These are phyloP conservation scores for Microchrysa polita DNA, from an alignment of 2,888 invertebrate genomes.

Conservation along the genomic window DNA sequence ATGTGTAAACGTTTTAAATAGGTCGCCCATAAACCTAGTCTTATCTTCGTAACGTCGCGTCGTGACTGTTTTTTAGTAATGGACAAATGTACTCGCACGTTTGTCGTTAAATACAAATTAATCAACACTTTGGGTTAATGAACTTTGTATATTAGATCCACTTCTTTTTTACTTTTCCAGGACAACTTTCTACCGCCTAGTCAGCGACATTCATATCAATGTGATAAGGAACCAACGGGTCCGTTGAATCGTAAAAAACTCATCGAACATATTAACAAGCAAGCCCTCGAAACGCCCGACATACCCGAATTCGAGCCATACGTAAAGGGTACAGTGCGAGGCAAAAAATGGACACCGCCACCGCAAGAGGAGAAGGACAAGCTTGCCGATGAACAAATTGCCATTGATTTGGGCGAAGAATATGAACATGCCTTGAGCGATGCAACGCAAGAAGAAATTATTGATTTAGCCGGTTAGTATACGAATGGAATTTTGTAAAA, in stretches of 20 bases:
- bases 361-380: slow-evolving; percentile 76
- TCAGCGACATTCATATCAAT: slow-evolving; percentile 95
- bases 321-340: slow-evolving; percentile 88
- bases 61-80: no score
- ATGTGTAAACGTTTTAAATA: no score
- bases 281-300: slow-evolving; percentile 98
- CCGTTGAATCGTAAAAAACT: slow-evolving; percentile 94
- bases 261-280: slow-evolving; percentile 96
- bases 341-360: slow-evolving; percentile 91
- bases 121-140: no score
- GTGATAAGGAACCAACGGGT: slow-evolving; percentile 94
- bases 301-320: slow-evolving; percentile 95
- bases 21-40: no score
- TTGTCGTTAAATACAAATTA: no score
- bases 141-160: no score
- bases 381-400: slow-evolving; percentile 90
- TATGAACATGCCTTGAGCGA: slow-evolving; percentile 88
- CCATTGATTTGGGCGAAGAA: slow-evolving; percentile 93
- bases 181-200: slow-evolving; percentile 96
- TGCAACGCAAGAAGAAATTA: slow-evolving; percentile 96
- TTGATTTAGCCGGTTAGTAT: slow-evolving; percentile 89
- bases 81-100: no score
- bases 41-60: no score
- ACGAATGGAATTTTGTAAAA: not conserved
- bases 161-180: slow-evolving; percentile 68